Base-by-base conservation (phyloP, 1,140 invertebrate species). In the Oryctes rhinoceros region DNA sequence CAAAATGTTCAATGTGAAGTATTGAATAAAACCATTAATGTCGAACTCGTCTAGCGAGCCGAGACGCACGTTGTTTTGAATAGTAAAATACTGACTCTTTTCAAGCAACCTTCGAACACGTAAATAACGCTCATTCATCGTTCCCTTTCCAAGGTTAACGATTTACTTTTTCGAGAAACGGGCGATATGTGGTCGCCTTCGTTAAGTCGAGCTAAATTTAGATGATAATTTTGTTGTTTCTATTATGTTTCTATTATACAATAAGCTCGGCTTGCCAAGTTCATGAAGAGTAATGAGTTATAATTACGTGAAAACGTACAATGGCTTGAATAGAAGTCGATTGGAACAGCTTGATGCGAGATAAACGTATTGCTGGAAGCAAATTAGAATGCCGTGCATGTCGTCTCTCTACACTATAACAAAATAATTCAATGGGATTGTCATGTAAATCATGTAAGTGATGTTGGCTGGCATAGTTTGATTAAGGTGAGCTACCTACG, bases 251-350 rank as follows among this genome's bases (percentile, higher is more conserved):
- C 24, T 24, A 15, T 37, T 11, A 71, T 24, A 30, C 65, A 71
- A 71, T 71, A 71, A 13, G 11, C 9, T 71, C 65, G 30, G 13
- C 65, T 71, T 35, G 65, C 65, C 65, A 37, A 24, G 20, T 24
- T 71, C 37, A 71, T 30, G 65, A 71, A 71, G 65, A 24, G 20
- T 71, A 71, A 71, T 71, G 24, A 71, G 20, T 71, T 71, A 35
- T 71, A 71, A 71, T 71, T 71, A 71, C 65, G 35, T 9, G 65
- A 35, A 71, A 71, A 71, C 20, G 65, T 71, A 71, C 65, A 37
- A 71, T 37, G 24, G 3, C 24, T 37, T 71, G 65, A 71, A 71
- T 71, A 7, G 24, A 71, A 71, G 65, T 71, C 24, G 65, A 71
- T 71, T 71, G 65, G 65, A 71, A 30, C 65, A 37, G 65, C 65